Conservation (phyloP, 2,888 invertebrate genomes). For the Empis stercorea region DNA sequence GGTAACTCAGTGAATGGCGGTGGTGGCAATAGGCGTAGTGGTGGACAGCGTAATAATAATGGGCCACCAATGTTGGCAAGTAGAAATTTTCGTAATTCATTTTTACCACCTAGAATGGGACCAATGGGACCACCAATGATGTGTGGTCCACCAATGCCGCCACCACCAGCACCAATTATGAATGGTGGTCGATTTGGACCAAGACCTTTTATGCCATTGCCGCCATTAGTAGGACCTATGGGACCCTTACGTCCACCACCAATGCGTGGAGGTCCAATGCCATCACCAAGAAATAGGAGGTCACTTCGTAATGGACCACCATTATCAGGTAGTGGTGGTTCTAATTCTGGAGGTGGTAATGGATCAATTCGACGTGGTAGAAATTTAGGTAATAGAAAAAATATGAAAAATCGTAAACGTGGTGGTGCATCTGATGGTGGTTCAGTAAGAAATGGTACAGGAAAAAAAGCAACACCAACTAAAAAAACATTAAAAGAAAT, state of each 20-base stretch:
- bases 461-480: slow-evolving; percentile 15
- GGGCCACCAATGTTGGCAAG: slow-evolving; percentile 24
- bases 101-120: neutral
- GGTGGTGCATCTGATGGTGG: neutral
- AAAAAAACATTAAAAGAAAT: slow-evolving; percentile 32
- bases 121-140: slow-evolving; percentile 15
- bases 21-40: slow-evolving; percentile 6
- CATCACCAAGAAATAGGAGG: neutral
- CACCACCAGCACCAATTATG: slow-evolving; percentile 16
- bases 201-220: slow-evolving; percentile 8
- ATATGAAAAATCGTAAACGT: neutral
- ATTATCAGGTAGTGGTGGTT: slow-evolving; percentile 2
- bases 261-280: slow-evolving; percentile 6
- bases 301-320: slow-evolving; percentile 3
- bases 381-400: slow-evolving; percentile 7
- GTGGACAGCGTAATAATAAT: slow-evolving; percentile 13
- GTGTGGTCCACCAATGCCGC: slow-evolving; percentile 18
- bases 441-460: neutral
- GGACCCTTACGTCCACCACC: slow-evolving; percentile 11
- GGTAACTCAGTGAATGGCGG: slow-evolving; percentile 4
- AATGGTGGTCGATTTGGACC: slow-evolving; percentile 20
- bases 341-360: neutral
- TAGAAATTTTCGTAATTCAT: slow-evolving; percentile 15
- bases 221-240: slow-evolving; percentile 8
- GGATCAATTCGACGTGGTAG: slow-evolving; percentile 11